Evolutionary conservation across 2,888 invertebrate genomes (phyloP).

Genomic region (Criorhina ranunculi): DNA sequence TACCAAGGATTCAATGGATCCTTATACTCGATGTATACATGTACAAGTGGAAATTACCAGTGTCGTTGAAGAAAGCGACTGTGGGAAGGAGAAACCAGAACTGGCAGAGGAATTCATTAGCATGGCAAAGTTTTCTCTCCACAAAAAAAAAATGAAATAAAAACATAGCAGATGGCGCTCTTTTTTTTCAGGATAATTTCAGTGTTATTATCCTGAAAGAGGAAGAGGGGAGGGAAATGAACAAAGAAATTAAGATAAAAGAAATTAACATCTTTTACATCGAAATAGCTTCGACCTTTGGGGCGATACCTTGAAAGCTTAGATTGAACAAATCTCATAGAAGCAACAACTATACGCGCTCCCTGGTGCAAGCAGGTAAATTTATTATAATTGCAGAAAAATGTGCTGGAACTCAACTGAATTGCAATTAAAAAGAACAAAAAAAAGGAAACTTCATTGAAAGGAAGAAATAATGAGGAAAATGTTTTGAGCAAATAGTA

Average conservation of each 20-base stretch:
- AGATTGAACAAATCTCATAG: constrained; percentile 8
- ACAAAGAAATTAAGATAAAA: constrained; percentile 1
- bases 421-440: constrained; percentile 35
- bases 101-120: constrained; percentile 28
- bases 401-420: constrained; percentile 18
- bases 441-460: background rate
- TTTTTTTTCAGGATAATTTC: constrained; percentile 16
- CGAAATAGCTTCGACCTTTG: too few relatives aligned
- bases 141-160: constrained; percentile 25
- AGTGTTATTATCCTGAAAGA: background rate
- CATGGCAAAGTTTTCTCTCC: constrained; percentile 15
- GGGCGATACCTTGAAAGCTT: background rate
- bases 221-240: background rate
- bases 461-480: constrained; percentile 17
- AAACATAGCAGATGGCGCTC: constrained; percentile 31
- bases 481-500: constrained; percentile 3
- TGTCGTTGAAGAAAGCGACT: background rate
- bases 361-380: constrained; percentile 37
- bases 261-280: constrained; percentile 10
- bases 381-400: constrained; percentile 20
- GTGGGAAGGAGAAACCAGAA: background rate
- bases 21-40: background rate
- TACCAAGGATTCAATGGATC: constrained; percentile 24
- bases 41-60: background rate
- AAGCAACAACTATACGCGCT: constrained; percentile 1